Percentiles rank a stretch among this genome's conserved stretches.
Evolutionary conservation across 2,888 invertebrate species (phyloP).

Genomic region (Pyrrhosoma nymphula): DNA sequence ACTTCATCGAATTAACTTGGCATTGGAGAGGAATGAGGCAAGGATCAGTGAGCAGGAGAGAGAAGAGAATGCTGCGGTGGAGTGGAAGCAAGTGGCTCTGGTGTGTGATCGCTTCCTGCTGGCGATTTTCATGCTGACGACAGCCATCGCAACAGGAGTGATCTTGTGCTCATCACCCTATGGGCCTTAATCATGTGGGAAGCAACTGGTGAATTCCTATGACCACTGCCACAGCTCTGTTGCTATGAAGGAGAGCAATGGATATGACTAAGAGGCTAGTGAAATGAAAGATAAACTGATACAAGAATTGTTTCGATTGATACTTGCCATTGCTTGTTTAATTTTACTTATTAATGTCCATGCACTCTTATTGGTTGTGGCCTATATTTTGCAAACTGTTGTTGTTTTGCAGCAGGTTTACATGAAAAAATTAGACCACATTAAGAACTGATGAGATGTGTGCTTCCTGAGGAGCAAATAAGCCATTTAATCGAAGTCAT

Average conservation of each 20-base stretch:
- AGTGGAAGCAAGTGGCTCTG: constrained; percentile 91
- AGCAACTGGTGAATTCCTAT: neutral
- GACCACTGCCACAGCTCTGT: neutral
- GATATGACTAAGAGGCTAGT: neutral
- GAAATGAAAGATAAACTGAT: neutral
- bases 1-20: constrained; percentile 85
- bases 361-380: neutral
- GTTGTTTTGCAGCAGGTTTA: neutral
- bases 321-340: neutral
- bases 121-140: constrained; percentile 87
- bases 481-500: neutral
- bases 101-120: constrained; percentile 90
- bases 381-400: neutral
- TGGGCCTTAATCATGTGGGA: constrained; percentile 25
- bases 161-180: constrained; percentile 85
- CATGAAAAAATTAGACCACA: neutral
- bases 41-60: constrained; percentile 89
- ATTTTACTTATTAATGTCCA: neutral
- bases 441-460: neutral
- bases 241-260: neutral
- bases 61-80: constrained; percentile 88
- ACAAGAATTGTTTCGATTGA: neutral
- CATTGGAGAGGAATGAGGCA: constrained; percentile 89
- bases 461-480: neutral
- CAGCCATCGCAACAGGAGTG: constrained; percentile 88